Conservation (phyloP, 2,797 vertebrate genomes). For the Phyllotis vaccarum region DNA sequence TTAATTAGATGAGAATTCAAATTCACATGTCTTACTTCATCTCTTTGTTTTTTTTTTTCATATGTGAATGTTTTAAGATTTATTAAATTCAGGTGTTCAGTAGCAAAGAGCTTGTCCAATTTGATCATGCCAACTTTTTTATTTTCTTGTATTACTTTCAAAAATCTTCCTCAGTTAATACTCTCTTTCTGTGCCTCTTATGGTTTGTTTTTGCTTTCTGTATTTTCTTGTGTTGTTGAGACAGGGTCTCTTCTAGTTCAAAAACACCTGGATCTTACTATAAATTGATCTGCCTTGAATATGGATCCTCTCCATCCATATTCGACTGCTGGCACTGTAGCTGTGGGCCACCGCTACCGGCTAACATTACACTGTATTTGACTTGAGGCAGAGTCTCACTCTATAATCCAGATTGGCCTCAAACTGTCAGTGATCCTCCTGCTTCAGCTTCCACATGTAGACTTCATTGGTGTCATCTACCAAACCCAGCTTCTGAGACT, state of each 20-base stretch:
- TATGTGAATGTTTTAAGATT: conserved; percentile 42
- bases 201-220: not conserved
- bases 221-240: not conserved
- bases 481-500: not conserved
- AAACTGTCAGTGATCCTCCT: not conserved
- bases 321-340: not conserved
- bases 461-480: not conserved
- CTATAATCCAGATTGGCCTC: not conserved
- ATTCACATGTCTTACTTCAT: conserved; percentile 40
- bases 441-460: not conserved
- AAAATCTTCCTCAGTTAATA: conserved; percentile 28
- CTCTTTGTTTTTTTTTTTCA: conserved; percentile 24
- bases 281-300: not conserved
- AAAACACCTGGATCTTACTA: not conserved
- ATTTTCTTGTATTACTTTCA: conserved; percentile 42
- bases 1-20: conserved; percentile 56
- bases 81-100: conserved; percentile 53
- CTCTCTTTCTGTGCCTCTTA: not conserved
- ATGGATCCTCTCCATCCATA: not conserved
- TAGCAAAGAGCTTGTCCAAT: conserved; percentile 3
- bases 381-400: not conserved
- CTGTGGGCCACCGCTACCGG: not conserved
- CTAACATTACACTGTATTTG: not conserved
- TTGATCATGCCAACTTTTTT: conserved; percentile 46
- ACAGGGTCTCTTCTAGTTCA: not conserved